A percentile compares a stretch with the other conserved stretches of the same genome.
Conservation (phyloP, 2,888 invertebrate genomes). For the Eristalinus aeneus region DNA sequence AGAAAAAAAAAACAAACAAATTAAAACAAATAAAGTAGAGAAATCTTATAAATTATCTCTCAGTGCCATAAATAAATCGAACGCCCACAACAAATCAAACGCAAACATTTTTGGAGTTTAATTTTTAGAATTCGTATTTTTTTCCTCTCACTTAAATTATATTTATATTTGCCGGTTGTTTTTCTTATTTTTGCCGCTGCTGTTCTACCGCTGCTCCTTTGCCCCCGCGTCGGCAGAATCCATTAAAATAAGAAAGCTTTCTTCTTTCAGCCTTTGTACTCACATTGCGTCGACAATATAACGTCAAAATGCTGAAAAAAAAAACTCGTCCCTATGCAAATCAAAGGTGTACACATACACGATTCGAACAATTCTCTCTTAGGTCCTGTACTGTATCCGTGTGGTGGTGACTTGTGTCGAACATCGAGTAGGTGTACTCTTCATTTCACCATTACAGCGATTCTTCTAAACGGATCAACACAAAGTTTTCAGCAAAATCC, state of each 20-base stretch:
- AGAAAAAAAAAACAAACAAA: not conserved
- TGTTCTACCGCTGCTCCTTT: not conserved
- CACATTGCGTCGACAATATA: constrained; percentile 1
- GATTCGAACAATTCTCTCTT: not conserved
- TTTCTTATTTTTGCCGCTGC: not conserved
- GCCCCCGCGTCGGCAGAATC: not conserved
- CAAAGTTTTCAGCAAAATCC: constrained; percentile 4
- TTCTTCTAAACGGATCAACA: not conserved
- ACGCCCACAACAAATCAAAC: not conserved
- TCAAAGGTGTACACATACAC: not conserved
- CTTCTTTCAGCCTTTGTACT: not conserved
- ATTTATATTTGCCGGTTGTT: constrained; percentile 4
- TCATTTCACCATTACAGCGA: not conserved
- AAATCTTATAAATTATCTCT: not conserved
- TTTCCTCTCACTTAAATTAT: not conserved
- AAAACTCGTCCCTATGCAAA: not conserved
- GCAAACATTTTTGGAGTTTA: constrained; percentile 1
- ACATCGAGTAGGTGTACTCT: not conserved
- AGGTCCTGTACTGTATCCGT: not conserved
- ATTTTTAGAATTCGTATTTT: constrained; percentile 1
- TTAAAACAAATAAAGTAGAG: not conserved
- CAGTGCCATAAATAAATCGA: not conserved
- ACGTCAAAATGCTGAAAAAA: constrained; percentile 37
- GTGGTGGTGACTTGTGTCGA: not conserved
- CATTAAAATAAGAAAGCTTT: not conserved